phyloP scores from a whole-genome alignment of 2,797 vertebrate species.

The Sus cebifrons region DNA sequence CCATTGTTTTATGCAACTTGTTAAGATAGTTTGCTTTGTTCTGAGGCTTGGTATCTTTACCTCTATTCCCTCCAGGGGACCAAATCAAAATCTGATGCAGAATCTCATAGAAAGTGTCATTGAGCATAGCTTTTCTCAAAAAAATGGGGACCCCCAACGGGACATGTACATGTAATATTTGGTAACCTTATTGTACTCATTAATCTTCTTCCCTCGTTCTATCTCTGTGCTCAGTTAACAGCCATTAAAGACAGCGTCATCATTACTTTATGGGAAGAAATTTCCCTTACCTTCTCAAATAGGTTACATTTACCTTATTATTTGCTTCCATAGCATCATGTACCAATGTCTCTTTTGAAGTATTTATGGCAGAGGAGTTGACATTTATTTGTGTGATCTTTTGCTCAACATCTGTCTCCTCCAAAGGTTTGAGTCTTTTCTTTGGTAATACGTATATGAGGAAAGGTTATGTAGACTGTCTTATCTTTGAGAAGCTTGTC shows the following conservation, averaged over 20 bases:
- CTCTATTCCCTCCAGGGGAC: background rate
- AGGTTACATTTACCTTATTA: background rate
- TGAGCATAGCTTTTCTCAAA: background rate
- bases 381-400: background rate
- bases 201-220: background rate
- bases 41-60: background rate
- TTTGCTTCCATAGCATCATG: background rate
- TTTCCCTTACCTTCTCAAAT: background rate
- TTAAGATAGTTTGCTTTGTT: background rate
- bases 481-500: background rate
- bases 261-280: background rate
- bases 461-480: background rate
- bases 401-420: background rate
- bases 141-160: background rate
- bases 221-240: background rate
- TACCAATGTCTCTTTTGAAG: background rate
- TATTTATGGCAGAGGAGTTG: background rate
- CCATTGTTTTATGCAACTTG: background rate
- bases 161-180: background rate
- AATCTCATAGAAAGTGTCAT: background rate
- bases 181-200: background rate
- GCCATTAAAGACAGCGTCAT: background rate
- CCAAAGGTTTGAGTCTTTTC: background rate
- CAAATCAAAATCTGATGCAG: background rate
- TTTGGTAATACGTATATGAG: background rate